These are phyloP conservation scores for Trachelus iudaicus DNA, from an alignment of 2,888 invertebrate species.

Conservation along the genomic window DNA sequence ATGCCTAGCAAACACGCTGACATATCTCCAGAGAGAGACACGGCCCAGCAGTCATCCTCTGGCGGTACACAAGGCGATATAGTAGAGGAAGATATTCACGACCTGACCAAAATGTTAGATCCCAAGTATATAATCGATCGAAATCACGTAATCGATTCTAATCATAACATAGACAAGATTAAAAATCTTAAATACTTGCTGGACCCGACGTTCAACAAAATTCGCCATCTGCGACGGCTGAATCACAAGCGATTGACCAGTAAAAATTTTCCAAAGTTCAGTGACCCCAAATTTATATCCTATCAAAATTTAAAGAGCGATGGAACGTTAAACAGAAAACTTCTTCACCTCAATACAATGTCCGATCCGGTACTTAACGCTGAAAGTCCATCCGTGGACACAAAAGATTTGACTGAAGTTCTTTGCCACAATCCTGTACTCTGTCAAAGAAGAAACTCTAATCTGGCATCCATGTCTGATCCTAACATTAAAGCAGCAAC, in stretches of 20 bases:
- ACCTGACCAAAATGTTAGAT: slow-evolving; percentile 58
- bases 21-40: slow-evolving; percentile 51
- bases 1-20: slow-evolving; percentile 43
- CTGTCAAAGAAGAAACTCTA: slow-evolving; percentile 41
- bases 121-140: slow-evolving; percentile 56
- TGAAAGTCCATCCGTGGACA: slow-evolving; percentile 29
- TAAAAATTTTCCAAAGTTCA: slow-evolving; percentile 40
- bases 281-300: slow-evolving; percentile 54
- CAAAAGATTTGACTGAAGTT: slow-evolving; percentile 19
- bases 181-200: slow-evolving; percentile 55
- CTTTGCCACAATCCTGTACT: slow-evolving; percentile 25
- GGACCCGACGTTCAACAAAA: slow-evolving; percentile 59
- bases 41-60: slow-evolving; percentile 36
- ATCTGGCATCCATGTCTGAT: slow-evolving; percentile 56
- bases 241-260: slow-evolving; percentile 46
- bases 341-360: slow-evolving; percentile 50
- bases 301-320: slow-evolving; percentile 57
- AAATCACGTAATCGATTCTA: slow-evolving; percentile 57
- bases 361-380: slow-evolving; percentile 55
- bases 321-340: slow-evolving; percentile 33
- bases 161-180: slow-evolving; percentile 59
- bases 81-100: slow-evolving; percentile 56
- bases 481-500: slow-evolving; percentile 51
- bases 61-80: slow-evolving; percentile 40
- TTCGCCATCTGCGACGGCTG: slow-evolving; percentile 51